Evolutionary conservation across 2,797 vertebrate species (phyloP), one percentile per base, ranked within the genome.

Genomic region (Linurgus olivaceus): DNA sequence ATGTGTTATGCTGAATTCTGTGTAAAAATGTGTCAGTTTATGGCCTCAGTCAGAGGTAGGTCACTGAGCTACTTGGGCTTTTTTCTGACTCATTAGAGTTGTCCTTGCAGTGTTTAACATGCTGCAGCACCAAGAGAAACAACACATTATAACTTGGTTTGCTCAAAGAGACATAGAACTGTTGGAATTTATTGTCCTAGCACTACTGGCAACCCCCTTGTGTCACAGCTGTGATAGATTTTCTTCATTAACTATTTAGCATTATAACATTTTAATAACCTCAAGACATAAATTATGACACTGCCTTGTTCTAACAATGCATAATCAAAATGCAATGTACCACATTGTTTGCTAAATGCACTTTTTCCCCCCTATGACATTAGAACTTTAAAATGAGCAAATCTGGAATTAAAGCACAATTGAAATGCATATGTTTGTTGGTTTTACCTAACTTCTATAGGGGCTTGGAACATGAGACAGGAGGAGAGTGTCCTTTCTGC

Each of bases 191-290:
- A 58, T 83, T 63, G 54, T 67, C 65, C 59, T 74, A 55, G 35
- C 63, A 31, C 19, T 47, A 14, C 77, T 65, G 73, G 51, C 48
- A 59, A 75, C 24, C 25, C 61, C 38, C 65, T 86, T 51, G 55
- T 76, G 50, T 77, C 54, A 86, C n/a, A 77, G 18, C 20, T 72
- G 40, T 78, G n/a, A 67, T 51, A n/a, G 18, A 54, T 72, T 40
- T 72, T 80, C 44, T 83, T 91, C 26, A 58, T 55, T 74, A 88
- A 86, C 44, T 75, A 31, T 66, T 95, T 85, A 84, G 58, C 54
- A 86, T 90, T 59, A 23, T 71, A 74, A 23, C 66, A 29, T 80
- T 83, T 92, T 96, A 93, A 82, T 77, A 86, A 88, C 57, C n/a
- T 59, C 33, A 79, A 38, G 47, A 70, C 35, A 78, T 91, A 79